A percentile compares a stretch with the other conserved stretches of the same genome.
These are phyloP conservation scores for Tadarida brasiliensis DNA, from an alignment of 2,797 vertebrate species.

Conservation along the genomic window DNA sequence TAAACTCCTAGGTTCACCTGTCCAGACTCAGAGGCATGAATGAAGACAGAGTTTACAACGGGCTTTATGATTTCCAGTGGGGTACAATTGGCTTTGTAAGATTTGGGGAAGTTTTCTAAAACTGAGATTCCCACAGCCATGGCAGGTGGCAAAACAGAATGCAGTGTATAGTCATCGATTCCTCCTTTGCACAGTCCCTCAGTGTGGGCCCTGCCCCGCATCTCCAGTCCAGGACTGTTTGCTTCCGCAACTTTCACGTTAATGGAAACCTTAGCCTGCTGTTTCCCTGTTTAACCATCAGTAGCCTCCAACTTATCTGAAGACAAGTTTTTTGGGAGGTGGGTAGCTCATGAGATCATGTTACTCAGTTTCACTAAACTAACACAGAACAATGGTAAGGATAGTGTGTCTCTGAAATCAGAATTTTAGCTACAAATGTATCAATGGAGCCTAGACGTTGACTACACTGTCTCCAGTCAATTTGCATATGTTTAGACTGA, in stretches of 20 bases:
- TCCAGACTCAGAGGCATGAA: not conserved
- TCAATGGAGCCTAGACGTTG: not conserved
- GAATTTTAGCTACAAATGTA: not conserved
- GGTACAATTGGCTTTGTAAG: not conserved
- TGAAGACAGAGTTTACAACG: not conserved
- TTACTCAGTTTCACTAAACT: not conserved
- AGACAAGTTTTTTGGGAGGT: not conserved
- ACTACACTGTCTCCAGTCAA: not conserved
- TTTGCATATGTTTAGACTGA: not conserved
- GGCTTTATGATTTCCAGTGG: not conserved
- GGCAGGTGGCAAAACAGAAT: fast-evolving
- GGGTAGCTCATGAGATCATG: not conserved
- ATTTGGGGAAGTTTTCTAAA: not conserved
- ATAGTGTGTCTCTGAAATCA: not conserved
- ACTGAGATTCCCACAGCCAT: not conserved
- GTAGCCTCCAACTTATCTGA: not conserved
- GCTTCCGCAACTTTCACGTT: not conserved
- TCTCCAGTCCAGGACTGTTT: not conserved
- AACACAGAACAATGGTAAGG: not conserved
- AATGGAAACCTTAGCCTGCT: not conserved
- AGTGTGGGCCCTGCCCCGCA: fast-evolving
- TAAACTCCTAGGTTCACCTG: not conserved
- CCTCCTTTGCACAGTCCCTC: not conserved
- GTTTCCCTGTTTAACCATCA: not conserved
- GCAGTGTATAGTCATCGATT: fast-evolving